Conservation (phyloP, 2,797 vertebrate species). For the Aeoliscus strigatus region DNA sequence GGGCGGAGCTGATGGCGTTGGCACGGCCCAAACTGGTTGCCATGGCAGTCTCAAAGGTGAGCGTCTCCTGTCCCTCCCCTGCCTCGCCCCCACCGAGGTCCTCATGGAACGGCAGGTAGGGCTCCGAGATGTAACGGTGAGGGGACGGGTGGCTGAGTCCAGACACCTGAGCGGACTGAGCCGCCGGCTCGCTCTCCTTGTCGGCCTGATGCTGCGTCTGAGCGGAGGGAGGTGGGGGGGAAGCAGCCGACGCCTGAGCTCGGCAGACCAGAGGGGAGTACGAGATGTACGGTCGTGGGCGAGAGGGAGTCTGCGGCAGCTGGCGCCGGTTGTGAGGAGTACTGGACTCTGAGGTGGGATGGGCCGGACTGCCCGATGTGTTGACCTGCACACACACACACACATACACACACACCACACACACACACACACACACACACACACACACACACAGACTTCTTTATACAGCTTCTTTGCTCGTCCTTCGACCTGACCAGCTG, state of each 20-base stretch:
- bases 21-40: conserved; percentile 88
- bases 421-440: no score
- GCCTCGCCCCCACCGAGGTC: conserved; percentile 80
- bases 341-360: conserved; percentile 82
- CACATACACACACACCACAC: no score
- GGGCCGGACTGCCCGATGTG: conserved; percentile 82
- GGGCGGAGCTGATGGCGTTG: conserved; percentile 89
- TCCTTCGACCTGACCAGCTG: no score
- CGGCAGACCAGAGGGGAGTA: conserved; percentile 87
- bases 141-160: conserved; percentile 80
- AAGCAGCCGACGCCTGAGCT: conserved; percentile 72
- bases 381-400: conserved; percentile 72
- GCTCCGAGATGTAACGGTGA: conserved; percentile 95
- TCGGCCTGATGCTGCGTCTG: conserved; percentile 71
- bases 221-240: conserved; percentile 54
- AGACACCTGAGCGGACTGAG: conserved; percentile 64
- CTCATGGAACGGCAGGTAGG: conserved; percentile 88
- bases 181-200: conserved; percentile 64
- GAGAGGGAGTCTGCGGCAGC: conserved; percentile 90
- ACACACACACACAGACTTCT: no score
- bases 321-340: conserved; percentile 90
- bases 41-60: conserved; percentile 93
- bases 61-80: conserved; percentile 81
- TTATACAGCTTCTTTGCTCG: no score
- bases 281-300: conserved; percentile 90